Conservation (phyloP, 2,888 invertebrate genomes). For the Leucoptera coffeella region DNA sequence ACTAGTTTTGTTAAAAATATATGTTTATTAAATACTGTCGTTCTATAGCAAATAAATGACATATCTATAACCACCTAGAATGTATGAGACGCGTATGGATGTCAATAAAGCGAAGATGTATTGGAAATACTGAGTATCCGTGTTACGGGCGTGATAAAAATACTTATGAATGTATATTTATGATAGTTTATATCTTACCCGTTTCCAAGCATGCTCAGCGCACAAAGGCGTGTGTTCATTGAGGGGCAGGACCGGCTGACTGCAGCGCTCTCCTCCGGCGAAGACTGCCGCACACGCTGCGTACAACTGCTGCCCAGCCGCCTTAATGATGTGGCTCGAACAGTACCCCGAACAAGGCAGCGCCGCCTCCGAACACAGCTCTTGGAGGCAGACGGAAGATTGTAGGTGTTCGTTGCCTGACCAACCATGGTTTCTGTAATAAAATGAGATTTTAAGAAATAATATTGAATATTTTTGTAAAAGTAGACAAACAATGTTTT, state of each 20-base stretch:
- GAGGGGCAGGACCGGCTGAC: slow-evolving; percentile 37
- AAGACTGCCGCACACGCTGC: slow-evolving; percentile 44
- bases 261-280: slow-evolving; percentile 39
- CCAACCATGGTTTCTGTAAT: too few species aligned
- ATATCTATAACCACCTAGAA: too few species aligned
- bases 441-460: too few species aligned
- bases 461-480: too few species aligned
- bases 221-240: slow-evolving; percentile 71
- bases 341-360: slow-evolving; percentile 79
- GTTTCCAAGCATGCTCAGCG: slow-evolving; percentile 76
- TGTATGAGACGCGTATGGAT: background rate
- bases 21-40: too few species aligned
- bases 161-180: too few species aligned
- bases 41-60: too few species aligned
- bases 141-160: too few species aligned
- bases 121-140: too few species aligned
- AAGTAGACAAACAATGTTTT: too few species aligned
- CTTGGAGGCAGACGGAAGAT: slow-evolving; percentile 15
- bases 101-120: slow-evolving; percentile 1
- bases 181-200: slow-evolving; percentile 31
- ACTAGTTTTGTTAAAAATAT: too few species aligned
- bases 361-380: slow-evolving; percentile 31
- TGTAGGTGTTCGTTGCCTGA: slow-evolving; percentile 24
- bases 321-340: slow-evolving; percentile 76
- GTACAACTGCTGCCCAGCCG: slow-evolving; percentile 72